Evolutionary conservation across 1,140 invertebrate species (phyloP).

Genomic region (Xylocopa sonorina): DNA sequence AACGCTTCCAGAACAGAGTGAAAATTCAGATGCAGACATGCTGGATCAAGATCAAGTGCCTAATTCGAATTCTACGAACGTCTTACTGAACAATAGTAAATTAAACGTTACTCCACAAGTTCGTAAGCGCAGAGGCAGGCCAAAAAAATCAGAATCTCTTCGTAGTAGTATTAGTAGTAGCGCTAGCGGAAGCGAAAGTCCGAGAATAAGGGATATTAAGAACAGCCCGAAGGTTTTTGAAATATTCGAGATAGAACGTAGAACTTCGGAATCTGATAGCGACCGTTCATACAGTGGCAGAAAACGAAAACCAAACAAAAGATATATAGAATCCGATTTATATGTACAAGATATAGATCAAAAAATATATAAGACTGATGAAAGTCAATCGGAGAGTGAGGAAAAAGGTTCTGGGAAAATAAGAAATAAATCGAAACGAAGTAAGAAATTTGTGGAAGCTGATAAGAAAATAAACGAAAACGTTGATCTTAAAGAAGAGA

Average conservation of each 20-base stretch:
- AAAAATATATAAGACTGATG: constrained; percentile 70
- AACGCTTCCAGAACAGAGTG: constrained; percentile 65
- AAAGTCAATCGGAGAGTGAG: constrained; percentile 75
- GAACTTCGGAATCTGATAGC: constrained; percentile 72
- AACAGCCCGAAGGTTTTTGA: constrained; percentile 46
- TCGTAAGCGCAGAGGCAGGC: constrained; percentile 69
- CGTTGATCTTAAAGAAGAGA: constrained; percentile 39
- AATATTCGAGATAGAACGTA: constrained; percentile 60
- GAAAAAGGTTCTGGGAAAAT: constrained; percentile 58
- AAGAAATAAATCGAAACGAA: constrained; percentile 57
- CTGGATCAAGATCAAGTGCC: constrained; percentile 37
- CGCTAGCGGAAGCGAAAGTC: constrained; percentile 40
- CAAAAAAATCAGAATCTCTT: constrained; percentile 47
- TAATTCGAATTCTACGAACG: constrained; percentile 12
- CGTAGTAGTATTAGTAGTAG: constrained; percentile 1
- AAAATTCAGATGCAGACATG: constrained; percentile 63
- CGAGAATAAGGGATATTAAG: constrained; percentile 32
- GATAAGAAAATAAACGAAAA: constrained; percentile 36
- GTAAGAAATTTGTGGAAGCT: constrained; percentile 56
- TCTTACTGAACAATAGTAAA: constrained; percentile 3
- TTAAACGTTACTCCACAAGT: constrained; percentile 2
- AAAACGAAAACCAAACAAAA: constrained; percentile 74
- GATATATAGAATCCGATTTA: constrained; percentile 70
- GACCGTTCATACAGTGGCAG: constrained; percentile 72
- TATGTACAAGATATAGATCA: constrained; percentile 70